Conservation (phyloP, 2,888 invertebrate species). For the Chrysomela aeneicollis region DNA sequence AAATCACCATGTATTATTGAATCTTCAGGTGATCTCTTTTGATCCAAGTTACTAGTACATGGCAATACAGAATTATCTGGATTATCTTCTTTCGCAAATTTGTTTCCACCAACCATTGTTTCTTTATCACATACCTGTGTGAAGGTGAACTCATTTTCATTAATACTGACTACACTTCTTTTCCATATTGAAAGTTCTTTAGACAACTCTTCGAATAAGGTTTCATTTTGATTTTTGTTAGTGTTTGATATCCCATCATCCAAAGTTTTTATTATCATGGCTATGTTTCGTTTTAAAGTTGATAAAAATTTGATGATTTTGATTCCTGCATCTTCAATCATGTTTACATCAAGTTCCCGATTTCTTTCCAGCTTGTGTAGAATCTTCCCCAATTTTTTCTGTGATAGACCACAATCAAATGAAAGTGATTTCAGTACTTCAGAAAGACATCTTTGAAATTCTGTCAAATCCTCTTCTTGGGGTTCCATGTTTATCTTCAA, state of each 20-base stretch:
- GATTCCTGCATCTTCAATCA: slow-evolving; percentile 3
- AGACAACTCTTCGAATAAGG: not conserved
- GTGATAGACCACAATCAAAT: not conserved
- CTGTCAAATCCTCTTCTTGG: not conserved
- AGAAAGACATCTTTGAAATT: not conserved
- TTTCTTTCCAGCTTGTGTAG: not conserved
- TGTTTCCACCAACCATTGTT: not conserved
- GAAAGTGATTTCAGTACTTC: not conserved
- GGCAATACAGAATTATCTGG: not conserved
- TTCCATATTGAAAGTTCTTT: not conserved
- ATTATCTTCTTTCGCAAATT: not conserved
- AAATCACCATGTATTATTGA: not conserved
- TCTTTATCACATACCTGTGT: slow-evolving; percentile 8
- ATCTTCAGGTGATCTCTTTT: not conserved
- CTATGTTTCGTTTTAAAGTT: slow-evolving; percentile 6
- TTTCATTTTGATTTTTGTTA: not conserved
- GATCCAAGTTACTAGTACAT: not conserved
- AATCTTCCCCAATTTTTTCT: not conserved
- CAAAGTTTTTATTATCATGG: not conserved
- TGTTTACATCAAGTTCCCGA: not conserved
- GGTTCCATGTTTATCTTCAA: not conserved
- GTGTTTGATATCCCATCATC: not conserved
- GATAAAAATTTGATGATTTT: not conserved
- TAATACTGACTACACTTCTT: not conserved
- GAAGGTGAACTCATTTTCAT: not conserved